Conservation (phyloP, 2,113 vertebrate genomes). For the Rhinolophus ferrumequinum region DNA sequence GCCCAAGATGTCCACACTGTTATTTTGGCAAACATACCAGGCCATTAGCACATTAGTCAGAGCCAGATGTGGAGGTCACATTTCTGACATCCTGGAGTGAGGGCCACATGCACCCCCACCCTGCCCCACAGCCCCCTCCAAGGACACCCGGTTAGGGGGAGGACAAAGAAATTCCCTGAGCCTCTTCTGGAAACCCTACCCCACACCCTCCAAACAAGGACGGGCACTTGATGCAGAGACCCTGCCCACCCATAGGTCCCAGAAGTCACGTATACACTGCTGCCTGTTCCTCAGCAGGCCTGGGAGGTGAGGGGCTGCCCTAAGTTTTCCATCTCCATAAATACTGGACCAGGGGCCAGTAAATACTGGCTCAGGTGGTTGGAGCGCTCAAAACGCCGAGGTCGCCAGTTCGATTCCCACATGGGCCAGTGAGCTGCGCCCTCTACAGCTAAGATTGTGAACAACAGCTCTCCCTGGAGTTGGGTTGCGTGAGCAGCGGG, state of each 20-base stretch:
- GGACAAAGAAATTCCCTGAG: neutral
- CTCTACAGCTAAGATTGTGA: too few species aligned
- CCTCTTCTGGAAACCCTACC: neutral
- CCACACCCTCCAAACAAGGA: neutral
- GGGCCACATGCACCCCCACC: too few species aligned
- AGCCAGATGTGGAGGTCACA: neutral
- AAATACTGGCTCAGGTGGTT: too few species aligned
- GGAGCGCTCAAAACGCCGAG: too few species aligned
- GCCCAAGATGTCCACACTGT: neutral
- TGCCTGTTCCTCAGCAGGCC: neutral
- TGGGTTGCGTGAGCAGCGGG: too few species aligned
- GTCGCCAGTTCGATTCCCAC: too few species aligned
- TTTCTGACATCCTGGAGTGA: neutral
- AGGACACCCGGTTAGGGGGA: neutral
- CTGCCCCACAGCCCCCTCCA: neutral
- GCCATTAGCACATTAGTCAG: neutral
- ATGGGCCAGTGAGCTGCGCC: too few species aligned
- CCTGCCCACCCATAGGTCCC: neutral
- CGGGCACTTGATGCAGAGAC: neutral
- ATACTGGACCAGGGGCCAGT: too few species aligned
- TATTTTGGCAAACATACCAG: neutral
- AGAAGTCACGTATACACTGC: neutral
- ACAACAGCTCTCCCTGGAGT: too few species aligned
- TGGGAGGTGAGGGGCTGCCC: neutral
- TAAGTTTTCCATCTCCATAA: neutral